Conservation (phyloP, 2,888 invertebrate species). For the Macroteleia sp. region DNA sequence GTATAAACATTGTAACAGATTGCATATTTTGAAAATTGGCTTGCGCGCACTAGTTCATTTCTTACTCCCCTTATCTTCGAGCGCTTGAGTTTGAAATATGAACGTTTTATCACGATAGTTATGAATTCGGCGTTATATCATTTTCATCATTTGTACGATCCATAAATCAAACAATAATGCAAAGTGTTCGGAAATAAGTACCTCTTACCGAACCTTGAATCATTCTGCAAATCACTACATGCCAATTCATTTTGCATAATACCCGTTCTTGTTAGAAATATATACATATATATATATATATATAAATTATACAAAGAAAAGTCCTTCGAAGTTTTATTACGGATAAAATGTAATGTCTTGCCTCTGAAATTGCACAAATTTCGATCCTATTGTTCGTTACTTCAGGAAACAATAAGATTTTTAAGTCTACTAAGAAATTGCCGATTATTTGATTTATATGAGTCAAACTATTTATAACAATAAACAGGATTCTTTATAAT, state of each 20-base stretch:
- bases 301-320: conserved; percentile 40
- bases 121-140: conserved; percentile 55
- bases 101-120: conserved; percentile 50
- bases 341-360: conserved; percentile 6
- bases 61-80: conserved; percentile 28
- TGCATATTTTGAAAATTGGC: conserved; percentile 55
- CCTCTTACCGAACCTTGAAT: conserved; percentile 61
- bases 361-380: conserved; percentile 19
- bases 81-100: conserved; percentile 41
- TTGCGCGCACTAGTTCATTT: background rate
- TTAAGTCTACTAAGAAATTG: no score
- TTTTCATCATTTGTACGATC: conserved; percentile 52
- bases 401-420: background rate
- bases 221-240: conserved; percentile 59
- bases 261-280: conserved; percentile 48
- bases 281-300: conserved; percentile 21
- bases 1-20: conserved; percentile 34
- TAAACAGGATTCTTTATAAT: no score
- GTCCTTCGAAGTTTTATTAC: conserved; percentile 60
- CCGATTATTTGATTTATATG: no score
- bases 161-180: conserved; percentile 64
- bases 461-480: no score
- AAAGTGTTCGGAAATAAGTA: conserved; percentile 59
- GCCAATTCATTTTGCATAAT: conserved; percentile 62
- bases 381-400: background rate